Conservation (phyloP, 2,113 vertebrate genomes). For the Sminthopsis crassicaudata region DNA sequence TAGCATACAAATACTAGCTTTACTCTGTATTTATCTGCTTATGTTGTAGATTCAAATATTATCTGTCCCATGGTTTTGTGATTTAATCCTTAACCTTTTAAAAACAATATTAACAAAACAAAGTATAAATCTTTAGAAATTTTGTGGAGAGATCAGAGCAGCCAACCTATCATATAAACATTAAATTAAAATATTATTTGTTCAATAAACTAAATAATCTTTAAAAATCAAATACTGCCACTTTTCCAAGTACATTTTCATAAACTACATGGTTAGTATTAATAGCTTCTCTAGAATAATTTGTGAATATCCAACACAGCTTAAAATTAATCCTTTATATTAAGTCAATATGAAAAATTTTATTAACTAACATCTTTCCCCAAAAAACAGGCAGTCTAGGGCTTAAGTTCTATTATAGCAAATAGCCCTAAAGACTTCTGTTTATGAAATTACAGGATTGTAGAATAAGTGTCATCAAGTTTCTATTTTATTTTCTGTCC, state of each 20-base stretch:
- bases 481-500: constrained; percentile 39
- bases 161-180: constrained; percentile 22
- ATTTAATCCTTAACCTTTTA: constrained; percentile 45
- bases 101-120: constrained; percentile 15
- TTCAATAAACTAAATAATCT: background rate
- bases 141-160: background rate
- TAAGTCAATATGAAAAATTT: constrained; percentile 15
- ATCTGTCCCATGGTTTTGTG: constrained; percentile 57
- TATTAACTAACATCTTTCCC: background rate
- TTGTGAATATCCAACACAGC: constrained; percentile 33
- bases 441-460: background rate
- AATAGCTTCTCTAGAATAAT: constrained; percentile 54
- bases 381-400: background rate
- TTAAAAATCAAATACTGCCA: constrained; percentile 69
- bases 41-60: constrained; percentile 60
- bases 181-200: constrained; percentile 49
- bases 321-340: constrained; percentile 25
- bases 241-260: constrained; percentile 67
- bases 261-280: constrained; percentile 30
- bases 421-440: constrained; percentile 29
- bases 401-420: constrained; percentile 49
- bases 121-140: constrained; percentile 42
- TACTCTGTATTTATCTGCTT: constrained; percentile 40
- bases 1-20: constrained; percentile 61
- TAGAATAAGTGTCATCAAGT: constrained; percentile 13